These are phyloP conservation scores for Halcyon malimbica DNA, from an alignment of 2,113 vertebrate genomes.

Conservation along the genomic window DNA sequence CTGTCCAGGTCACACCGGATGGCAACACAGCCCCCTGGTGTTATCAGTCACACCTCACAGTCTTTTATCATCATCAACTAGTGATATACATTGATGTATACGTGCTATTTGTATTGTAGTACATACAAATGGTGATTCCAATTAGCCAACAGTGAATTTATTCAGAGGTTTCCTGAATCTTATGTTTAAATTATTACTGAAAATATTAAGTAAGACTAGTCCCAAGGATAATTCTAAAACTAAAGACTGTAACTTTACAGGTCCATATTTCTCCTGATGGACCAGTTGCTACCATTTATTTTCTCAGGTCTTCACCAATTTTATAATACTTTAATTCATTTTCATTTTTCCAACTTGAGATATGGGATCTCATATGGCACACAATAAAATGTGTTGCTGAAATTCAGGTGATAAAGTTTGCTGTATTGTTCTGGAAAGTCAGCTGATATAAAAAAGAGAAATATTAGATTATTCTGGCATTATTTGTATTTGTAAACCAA, in stretches of 20 bases:
- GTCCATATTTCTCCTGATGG: neutral
- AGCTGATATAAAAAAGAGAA: neutral
- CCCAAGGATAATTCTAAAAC: neutral
- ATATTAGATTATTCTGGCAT: neutral
- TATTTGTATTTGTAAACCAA: neutral
- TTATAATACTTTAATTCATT: neutral
- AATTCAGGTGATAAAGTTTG: neutral
- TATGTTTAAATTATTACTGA: neutral
- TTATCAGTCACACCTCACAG: no score
- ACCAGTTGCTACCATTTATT: neutral
- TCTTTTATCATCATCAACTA: no score
- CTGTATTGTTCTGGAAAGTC: neutral
- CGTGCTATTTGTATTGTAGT: neutral
- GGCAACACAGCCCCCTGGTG: no score
- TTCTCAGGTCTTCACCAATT: neutral
- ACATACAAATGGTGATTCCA: neutral
- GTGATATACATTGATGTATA: no score
- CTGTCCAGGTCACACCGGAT: no score
- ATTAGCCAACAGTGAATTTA: neutral
- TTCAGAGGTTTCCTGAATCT: neutral
- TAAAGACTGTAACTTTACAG: neutral
- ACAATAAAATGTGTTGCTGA: neutral
- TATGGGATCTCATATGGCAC: neutral
- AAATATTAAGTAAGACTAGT: neutral
- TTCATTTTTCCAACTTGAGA: neutral